Conservation (phyloP, 2,888 invertebrate genomes). For the Gerosis bhagava region DNA sequence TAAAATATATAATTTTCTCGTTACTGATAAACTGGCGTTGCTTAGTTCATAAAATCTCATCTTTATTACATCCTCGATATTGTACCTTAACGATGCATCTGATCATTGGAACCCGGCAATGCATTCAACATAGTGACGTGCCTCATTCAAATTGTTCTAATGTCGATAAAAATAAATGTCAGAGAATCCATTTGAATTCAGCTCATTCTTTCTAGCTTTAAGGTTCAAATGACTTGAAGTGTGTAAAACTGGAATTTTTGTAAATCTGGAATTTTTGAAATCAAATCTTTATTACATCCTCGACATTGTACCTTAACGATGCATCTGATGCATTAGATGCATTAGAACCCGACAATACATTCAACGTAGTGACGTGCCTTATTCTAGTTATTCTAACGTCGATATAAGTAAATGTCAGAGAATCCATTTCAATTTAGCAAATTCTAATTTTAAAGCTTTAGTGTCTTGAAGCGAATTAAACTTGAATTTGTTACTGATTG, state of each 20-base stretch:
- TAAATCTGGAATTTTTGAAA: too few species aligned
- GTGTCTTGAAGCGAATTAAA: too few species aligned
- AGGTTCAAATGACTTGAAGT: too few species aligned
- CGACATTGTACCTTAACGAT: slow-evolving; percentile 39
- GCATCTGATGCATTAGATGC: slow-evolving; percentile 43
- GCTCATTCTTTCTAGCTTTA: too few species aligned
- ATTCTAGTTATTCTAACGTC: slow-evolving; percentile 28
- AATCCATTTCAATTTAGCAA: too few species aligned
- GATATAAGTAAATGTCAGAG: too few species aligned
- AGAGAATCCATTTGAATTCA: too few species aligned
- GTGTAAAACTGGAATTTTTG: too few species aligned
- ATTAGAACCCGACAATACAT: slow-evolving; percentile 50
- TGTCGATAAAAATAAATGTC: slow-evolving; percentile 43
- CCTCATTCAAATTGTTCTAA: slow-evolving; percentile 13
- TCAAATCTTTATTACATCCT: slow-evolving; percentile 20
- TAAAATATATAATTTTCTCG: too few species aligned
- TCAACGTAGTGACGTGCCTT: slow-evolving; percentile 49
- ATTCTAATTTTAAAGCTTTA: too few species aligned
- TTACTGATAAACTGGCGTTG: slow-evolving; percentile 16
- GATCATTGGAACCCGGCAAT: slow-evolving; percentile 47
- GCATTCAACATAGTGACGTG: slow-evolving; percentile 54
- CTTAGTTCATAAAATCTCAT: slow-evolving; percentile 17
- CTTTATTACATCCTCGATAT: slow-evolving; percentile 28
- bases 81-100: slow-evolving; percentile 42
- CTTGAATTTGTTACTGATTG: too few species aligned